Conservation (phyloP, 2,113 vertebrate species). For the Orcinus orca region DNA sequence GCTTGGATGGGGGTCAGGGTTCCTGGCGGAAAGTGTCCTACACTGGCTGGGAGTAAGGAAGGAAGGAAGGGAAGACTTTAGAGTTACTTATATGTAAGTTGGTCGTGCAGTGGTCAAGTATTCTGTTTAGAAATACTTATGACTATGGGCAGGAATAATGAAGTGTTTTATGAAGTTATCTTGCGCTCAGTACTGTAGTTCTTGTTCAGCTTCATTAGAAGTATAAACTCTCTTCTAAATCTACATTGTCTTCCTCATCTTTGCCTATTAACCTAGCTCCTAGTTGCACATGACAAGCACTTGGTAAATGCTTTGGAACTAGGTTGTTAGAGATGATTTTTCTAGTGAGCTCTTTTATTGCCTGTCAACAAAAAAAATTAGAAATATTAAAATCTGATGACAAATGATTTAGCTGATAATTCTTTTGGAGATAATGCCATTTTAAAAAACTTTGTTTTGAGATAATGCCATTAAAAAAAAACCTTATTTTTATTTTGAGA, state of each 20-base stretch:
- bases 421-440: neutral
- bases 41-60: neutral
- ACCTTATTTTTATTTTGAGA: neutral
- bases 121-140: neutral
- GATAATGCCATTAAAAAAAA: neutral
- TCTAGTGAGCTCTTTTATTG: neutral
- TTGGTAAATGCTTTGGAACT: neutral
- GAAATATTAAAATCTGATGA: constrained; percentile 8
- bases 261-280: neutral
- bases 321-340: neutral
- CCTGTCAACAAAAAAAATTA: neutral
- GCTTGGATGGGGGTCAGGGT: neutral
- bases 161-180: neutral
- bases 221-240: neutral
- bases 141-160: neutral
- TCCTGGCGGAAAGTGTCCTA: neutral
- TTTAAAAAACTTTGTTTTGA: neutral
- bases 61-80: neutral
- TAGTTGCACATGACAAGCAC: neutral
- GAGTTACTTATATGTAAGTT: neutral
- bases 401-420: neutral
- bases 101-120: neutral
- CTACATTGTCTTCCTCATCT: neutral
- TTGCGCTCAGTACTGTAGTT: neutral
- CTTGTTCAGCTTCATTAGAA: neutral